Evolutionary conservation across 2,797 vertebrate species (phyloP).

Genomic region (Artibeus lituratus): DNA sequence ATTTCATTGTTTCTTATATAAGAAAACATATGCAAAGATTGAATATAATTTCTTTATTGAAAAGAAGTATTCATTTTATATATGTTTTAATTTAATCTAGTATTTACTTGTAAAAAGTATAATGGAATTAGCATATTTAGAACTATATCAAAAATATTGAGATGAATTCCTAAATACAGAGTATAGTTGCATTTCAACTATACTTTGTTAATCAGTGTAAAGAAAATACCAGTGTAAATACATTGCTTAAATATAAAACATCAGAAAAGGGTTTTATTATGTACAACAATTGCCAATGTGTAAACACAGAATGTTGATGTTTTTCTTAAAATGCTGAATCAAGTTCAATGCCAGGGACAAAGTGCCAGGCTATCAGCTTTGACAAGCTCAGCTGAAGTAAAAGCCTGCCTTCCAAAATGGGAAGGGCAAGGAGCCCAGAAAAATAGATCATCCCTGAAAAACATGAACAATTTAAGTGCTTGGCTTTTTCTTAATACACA

Average conservation of each 20-base stretch:
- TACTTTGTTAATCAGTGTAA: slow-evolving; percentile 10
- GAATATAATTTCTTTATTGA: not conserved
- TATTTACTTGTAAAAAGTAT: not conserved
- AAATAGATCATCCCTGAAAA: slow-evolving; percentile 6
- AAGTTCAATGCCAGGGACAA: slow-evolving; percentile 45
- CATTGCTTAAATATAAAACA: slow-evolving; percentile 28
- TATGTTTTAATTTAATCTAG: not conserved
- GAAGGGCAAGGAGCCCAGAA: slow-evolving; percentile 40
- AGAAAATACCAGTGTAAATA: slow-evolving; percentile 13
- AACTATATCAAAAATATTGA: slow-evolving; percentile 24
- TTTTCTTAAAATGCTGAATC: slow-evolving; percentile 60
- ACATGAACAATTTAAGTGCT: not conserved
- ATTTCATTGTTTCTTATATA: slow-evolving; percentile 8
- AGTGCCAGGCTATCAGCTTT: slow-evolving; percentile 19
- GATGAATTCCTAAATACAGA: slow-evolving; percentile 12
- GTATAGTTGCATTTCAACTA: slow-evolving; percentile 17
- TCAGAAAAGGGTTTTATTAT: slow-evolving; percentile 18
- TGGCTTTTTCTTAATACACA: not conserved
- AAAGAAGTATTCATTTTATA: slow-evolving; percentile 5
- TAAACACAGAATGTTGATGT: slow-evolving; percentile 56
- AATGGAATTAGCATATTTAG: slow-evolving; percentile 39
- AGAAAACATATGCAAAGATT: not conserved
- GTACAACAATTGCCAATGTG: slow-evolving; percentile 39
- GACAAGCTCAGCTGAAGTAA: slow-evolving; percentile 35
- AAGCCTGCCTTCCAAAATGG: slow-evolving; percentile 25